Percentiles rank a stretch among this genome's conserved stretches.
Conservation (phyloP, 2,888 invertebrate species). For the Pycnomerus fuliginosus region DNA sequence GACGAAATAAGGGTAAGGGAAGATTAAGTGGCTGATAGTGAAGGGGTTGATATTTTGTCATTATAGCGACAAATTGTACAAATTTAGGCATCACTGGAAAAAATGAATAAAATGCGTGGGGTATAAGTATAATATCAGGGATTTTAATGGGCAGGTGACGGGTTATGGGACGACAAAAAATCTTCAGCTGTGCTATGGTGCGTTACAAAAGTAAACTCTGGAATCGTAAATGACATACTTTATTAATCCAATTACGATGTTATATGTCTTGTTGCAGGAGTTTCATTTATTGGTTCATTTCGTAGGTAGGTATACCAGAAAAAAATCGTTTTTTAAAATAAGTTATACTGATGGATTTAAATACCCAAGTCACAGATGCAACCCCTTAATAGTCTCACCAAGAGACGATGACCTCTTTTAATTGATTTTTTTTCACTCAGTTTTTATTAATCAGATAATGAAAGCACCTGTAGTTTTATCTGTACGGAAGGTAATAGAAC, state of each 20-base stretch:
- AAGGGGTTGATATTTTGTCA: slow-evolving; percentile 33
- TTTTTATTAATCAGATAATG: too few species aligned
- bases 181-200: slow-evolving; percentile 32
- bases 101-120: slow-evolving; percentile 34
- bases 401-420: too few species aligned
- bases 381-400: too few species aligned
- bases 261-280: slow-evolving; percentile 28
- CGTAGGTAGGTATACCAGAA: too few species aligned
- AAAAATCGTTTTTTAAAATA: too few species aligned
- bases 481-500: too few species aligned
- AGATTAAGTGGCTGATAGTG: slow-evolving; percentile 11
- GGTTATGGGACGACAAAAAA: slow-evolving; percentile 28
- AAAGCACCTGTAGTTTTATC: too few species aligned
- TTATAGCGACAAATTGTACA: slow-evolving; percentile 40
- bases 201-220: slow-evolving; percentile 24
- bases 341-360: too few species aligned
- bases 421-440: too few species aligned
- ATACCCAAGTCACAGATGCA: too few species aligned
- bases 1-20: slow-evolving; percentile 8
- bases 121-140: slow-evolving; percentile 29
- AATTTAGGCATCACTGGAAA: slow-evolving; percentile 26
- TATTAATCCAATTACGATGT: slow-evolving; percentile 35
- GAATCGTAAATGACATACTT: slow-evolving; percentile 36
- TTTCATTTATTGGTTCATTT: too few species aligned
- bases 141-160: slow-evolving; percentile 33